Conservation (phyloP, 2,888 invertebrate species). For the Athalia circularis region DNA sequence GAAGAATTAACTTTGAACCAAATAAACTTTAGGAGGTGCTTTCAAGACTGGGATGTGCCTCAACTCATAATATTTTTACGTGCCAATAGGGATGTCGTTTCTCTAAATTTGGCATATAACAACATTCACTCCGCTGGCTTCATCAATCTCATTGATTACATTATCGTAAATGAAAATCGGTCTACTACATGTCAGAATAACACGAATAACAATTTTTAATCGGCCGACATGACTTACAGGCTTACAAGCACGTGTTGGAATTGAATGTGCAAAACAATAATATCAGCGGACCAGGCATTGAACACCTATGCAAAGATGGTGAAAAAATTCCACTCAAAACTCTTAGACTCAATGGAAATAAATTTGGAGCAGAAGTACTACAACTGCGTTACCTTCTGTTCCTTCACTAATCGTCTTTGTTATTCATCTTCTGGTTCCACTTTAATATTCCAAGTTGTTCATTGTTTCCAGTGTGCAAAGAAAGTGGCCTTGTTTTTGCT, state of each 20-base stretch:
- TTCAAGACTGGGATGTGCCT: conserved; percentile 75
- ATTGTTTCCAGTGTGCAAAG: conserved; percentile 73
- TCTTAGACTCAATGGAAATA: conserved; percentile 78
- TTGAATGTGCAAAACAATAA: conserved; percentile 79
- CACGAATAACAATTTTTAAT: conserved; percentile 55
- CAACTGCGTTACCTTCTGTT: neutral
- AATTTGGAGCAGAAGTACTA: conserved; percentile 75
- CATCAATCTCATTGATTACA: conserved; percentile 57
- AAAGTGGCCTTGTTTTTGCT: conserved; percentile 75
- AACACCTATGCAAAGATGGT: conserved; percentile 57
- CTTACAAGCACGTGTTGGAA: conserved; percentile 75
- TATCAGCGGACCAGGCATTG: conserved; percentile 74
- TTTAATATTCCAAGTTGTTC: neutral
- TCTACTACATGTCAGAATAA: neutral
- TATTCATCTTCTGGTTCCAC: neutral
- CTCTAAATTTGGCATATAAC: conserved; percentile 78
- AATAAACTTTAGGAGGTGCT: conserved; percentile 69
- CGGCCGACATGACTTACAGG: conserved; percentile 73
- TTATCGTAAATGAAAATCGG: conserved; percentile 54
- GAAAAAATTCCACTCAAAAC: conserved; percentile 74
- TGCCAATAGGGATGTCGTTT: conserved; percentile 74
- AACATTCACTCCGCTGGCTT: conserved; percentile 69
- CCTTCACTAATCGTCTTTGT: neutral
- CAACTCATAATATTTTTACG: conserved; percentile 75
- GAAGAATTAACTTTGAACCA: neutral